Percentiles rank a stretch among this genome's conserved stretches.
These are phyloP conservation scores for Mesodorylaimus sp. DNA, from an alignment of 2,888 invertebrate genomes.

Conservation along the genomic window DNA sequence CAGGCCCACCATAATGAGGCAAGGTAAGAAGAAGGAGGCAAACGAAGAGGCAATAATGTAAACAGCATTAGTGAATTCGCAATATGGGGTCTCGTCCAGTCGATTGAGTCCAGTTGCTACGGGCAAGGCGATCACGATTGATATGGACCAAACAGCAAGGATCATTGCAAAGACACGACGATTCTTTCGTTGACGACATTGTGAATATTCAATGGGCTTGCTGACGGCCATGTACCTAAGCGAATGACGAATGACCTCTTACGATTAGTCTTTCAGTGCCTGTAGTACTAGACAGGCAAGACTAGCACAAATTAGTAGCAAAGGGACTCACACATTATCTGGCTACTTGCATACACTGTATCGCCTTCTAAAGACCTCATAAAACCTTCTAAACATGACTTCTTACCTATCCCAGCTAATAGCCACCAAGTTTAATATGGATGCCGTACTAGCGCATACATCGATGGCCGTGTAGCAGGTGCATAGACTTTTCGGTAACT, in stretches of 20 bases:
- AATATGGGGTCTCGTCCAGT: conserved; percentile 33
- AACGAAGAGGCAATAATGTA: conserved; percentile 94
- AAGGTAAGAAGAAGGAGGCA: conserved; percentile 95
- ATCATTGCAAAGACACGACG: conserved; percentile 77
- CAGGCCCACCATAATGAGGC: conserved; percentile 90
- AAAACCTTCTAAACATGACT: no score
- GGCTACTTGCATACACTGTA: no score
- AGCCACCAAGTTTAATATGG: conserved; percentile 90
- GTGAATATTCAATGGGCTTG: conserved; percentile 90
- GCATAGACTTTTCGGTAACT: conserved; percentile 69
- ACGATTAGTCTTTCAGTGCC: no score
- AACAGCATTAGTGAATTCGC: conserved; percentile 90
- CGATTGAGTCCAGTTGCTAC: conserved; percentile 88
- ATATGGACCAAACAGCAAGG: conserved; percentile 81
- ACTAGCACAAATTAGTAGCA: no score
- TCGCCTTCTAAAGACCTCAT: no score
- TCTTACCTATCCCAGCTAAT: conserved; percentile 94
- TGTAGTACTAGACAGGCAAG: no score
- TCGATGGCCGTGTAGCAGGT: conserved; percentile 96
- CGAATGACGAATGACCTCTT: no score
- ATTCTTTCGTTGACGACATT: conserved; percentile 71
- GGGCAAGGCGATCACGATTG: conserved; percentile 81
- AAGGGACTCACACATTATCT: no score
- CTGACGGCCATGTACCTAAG: conserved; percentile 95
- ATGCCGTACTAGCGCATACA: conserved; percentile 88